Conservation (phyloP, 2,797 vertebrate genomes). For the Iguana delicatissima region DNA sequence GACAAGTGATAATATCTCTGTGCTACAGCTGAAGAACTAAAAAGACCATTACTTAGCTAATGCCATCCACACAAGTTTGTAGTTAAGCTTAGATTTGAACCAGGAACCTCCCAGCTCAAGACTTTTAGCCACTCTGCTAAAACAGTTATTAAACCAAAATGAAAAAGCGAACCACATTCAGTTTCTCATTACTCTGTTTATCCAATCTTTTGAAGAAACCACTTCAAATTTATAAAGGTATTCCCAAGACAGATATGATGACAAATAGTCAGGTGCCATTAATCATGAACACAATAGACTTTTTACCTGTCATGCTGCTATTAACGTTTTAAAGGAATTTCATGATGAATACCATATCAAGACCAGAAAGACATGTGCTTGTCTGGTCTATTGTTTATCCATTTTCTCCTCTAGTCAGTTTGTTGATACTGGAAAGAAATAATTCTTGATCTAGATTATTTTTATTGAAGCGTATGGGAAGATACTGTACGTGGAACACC, state of each 20-base stretch:
- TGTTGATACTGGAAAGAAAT: constrained; percentile 21
- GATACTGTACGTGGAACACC: background rate
- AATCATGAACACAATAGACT: constrained; percentile 7
- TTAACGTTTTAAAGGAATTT: background rate
- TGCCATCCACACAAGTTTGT: too few relatives aligned
- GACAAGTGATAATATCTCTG: background rate
- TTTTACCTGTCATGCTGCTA: background rate
- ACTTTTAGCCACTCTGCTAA: background rate
- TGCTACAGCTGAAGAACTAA: background rate
- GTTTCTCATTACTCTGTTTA: background rate
- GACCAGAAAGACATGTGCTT: background rate
- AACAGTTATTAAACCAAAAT: background rate
- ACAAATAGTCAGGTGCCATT: background rate
- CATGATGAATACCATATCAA: background rate
- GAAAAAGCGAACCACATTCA: background rate
- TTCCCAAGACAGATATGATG: background rate
- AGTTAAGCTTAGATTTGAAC: background rate
- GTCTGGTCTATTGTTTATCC: background rate
- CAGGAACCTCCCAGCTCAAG: background rate
- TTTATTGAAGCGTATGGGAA: background rate
- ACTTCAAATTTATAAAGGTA: background rate
- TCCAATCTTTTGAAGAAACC: background rate
- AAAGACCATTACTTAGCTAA: background rate
- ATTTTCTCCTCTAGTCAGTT: constrained; percentile 13
- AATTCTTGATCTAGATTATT: background rate